phyloP scores from a whole-genome alignment of 2,888 invertebrate species.

The Plebejus argus region DNA sequence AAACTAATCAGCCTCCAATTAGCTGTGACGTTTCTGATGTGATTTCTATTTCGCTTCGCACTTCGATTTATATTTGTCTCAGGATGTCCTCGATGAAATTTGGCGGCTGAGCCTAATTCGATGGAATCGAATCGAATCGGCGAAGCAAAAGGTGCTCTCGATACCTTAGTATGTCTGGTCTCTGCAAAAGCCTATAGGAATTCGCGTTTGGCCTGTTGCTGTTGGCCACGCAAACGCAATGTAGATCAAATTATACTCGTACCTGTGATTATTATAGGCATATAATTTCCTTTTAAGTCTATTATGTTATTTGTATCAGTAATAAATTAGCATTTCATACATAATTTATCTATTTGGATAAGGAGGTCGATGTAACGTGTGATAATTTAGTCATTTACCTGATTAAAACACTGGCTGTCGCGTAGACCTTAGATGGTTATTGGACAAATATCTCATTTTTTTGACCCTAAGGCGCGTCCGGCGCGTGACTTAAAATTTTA shows the following conservation, averaged over 20 bases:
- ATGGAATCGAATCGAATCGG: background rate
- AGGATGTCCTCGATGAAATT: background rate
- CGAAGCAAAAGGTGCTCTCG: background rate
- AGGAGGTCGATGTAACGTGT: slow-evolving; percentile 6
- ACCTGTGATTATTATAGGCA: background rate
- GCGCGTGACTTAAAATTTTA: background rate
- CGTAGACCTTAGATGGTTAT: background rate
- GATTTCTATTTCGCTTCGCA: background rate
- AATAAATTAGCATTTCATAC: background rate
- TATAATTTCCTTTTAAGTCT: background rate
- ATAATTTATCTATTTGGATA: slow-evolving; percentile 7
- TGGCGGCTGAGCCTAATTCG: background rate
- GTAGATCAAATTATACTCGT: background rate
- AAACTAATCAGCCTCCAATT: slow-evolving; percentile 7
- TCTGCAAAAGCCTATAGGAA: too few relatives aligned
- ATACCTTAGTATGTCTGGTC: too few relatives aligned
- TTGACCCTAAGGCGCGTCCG: background rate
- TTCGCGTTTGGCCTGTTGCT: too few relatives aligned
- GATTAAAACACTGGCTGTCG: background rate
- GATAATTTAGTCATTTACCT: slow-evolving; percentile 11
- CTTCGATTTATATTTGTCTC: background rate
- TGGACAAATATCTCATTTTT: background rate
- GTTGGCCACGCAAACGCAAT: background rate
- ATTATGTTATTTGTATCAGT: background rate
- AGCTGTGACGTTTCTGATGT: background rate